Conservation (phyloP, 2,113 vertebrate species). For the Takifugu bimaculatus region DNA sequence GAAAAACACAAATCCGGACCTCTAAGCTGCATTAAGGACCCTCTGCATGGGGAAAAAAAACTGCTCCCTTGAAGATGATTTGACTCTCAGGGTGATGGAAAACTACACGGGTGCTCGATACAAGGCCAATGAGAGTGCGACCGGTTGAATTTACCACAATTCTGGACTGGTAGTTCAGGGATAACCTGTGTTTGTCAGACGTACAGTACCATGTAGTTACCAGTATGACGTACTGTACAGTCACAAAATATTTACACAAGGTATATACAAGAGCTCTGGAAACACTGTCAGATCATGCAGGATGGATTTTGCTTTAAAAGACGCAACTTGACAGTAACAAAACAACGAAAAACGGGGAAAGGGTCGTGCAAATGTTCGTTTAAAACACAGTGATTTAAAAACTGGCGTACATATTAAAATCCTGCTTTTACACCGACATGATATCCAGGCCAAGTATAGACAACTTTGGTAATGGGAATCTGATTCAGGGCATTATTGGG, state of each 20-base stretch:
- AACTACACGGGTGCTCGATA: constrained; percentile 38
- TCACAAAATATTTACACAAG: constrained; percentile 65
- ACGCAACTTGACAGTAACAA: constrained; percentile 45
- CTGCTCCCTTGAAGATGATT: constrained; percentile 18
- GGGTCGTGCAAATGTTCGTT: constrained; percentile 38
- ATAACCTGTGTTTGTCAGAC: constrained; percentile 36
- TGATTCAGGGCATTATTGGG: constrained; percentile 17
- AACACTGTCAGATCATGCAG: constrained; percentile 65
- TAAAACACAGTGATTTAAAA: constrained; percentile 52
- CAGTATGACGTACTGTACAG: constrained; percentile 61
- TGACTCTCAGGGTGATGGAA: constrained; percentile 15
- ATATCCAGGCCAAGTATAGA: constrained; percentile 25
- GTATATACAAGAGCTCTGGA: constrained; percentile 66
- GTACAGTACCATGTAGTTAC: constrained; percentile 62
- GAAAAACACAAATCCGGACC: constrained; percentile 46
- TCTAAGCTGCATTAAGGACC: constrained; percentile 37
- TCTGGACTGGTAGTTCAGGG: constrained; percentile 24
- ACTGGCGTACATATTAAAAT: constrained; percentile 27
- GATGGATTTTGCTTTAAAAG: constrained; percentile 33
- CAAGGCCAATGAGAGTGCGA: constrained; percentile 56
- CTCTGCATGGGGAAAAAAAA: constrained; percentile 2
- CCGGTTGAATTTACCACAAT: constrained; percentile 41
- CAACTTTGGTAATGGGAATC: constrained; percentile 54
- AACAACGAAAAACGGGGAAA: constrained; percentile 32
- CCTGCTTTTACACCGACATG: constrained; percentile 29